Evolutionary conservation across 2,888 invertebrate species (phyloP).

Genomic region (Hetaerina titia): DNA sequence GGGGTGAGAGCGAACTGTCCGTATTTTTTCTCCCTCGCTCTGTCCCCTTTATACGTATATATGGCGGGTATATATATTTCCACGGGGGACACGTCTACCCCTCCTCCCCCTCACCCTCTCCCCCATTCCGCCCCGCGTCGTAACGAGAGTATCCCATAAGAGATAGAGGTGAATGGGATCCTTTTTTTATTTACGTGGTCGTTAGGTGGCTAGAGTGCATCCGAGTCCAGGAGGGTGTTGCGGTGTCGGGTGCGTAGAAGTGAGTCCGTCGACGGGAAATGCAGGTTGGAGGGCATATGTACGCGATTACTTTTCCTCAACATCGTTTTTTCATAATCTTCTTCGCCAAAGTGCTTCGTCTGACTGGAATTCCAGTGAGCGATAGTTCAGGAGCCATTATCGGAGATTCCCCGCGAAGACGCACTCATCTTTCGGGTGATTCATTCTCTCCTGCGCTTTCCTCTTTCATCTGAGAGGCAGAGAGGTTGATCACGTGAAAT

Average conservation of each 20-base stretch:
- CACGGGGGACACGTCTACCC: background rate
- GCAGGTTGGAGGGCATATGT: background rate
- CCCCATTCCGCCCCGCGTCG: background rate
- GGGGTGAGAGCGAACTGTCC: conserved; percentile 6
- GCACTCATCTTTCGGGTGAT: no score
- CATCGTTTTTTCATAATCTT: background rate
- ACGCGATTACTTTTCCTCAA: background rate
- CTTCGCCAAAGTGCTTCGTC: background rate
- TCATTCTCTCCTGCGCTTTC: no score
- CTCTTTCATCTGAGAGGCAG: no score
- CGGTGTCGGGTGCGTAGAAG: background rate
- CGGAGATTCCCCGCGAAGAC: no score
- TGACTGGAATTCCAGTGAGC: background rate
- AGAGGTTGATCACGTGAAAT: no score
- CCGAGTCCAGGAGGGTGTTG: background rate
- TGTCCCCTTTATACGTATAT: background rate
- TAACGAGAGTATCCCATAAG: background rate
- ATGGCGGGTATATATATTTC: conserved; percentile 18
- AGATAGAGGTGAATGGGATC: background rate
- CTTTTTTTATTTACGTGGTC: background rate
- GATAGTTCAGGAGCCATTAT: no score
- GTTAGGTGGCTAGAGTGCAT: background rate
- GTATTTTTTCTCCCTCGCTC: background rate
- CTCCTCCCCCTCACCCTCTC: background rate
- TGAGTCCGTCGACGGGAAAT: background rate